A percentile compares a stretch with the other conserved stretches of the same genome.
Evolutionary conservation across 1,140 invertebrate species (phyloP).

Genomic region (Steinernema khuongi): DNA sequence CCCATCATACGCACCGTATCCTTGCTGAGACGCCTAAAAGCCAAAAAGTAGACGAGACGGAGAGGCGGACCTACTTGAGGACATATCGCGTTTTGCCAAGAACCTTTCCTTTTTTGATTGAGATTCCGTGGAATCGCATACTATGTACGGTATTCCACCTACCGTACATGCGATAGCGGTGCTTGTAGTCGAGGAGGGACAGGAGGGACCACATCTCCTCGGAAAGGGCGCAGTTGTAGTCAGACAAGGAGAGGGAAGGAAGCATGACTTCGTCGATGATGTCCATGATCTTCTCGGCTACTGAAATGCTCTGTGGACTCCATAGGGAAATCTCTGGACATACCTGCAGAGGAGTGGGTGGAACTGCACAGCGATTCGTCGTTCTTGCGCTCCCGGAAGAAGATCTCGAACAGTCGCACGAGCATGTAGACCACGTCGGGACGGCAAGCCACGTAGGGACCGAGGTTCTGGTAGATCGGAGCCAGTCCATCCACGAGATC

Average conservation of each 20-base stretch:
- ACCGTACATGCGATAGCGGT: conserved; percentile 81
- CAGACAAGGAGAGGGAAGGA: conserved; percentile 81
- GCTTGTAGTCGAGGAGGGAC: conserved; percentile 84
- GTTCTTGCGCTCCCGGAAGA: conserved; percentile 63
- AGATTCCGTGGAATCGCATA: conserved; percentile 72
- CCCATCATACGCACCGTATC: conserved; percentile 96
- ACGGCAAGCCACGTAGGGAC: conserved; percentile 79
- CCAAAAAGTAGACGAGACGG: conserved; percentile 29
- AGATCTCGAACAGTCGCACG: conserved; percentile 72
- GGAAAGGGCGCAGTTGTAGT: conserved; percentile 87
- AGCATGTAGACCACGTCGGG: conserved; percentile 70
- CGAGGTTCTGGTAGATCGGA: conserved; percentile 79
- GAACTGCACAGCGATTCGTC: background rate
- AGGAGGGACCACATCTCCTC: conserved; percentile 90
- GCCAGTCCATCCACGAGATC: conserved; percentile 74
- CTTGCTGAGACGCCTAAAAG: conserved; percentile 76
- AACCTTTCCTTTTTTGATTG: conserved; percentile 75
- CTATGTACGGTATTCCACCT: conserved; percentile 88
- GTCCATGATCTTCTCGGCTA: conserved; percentile 66
- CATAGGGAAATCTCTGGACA: background rate
- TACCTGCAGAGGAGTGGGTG: conserved; percentile 5
- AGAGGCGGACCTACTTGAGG: conserved; percentile 71
- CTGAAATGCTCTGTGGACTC: conserved; percentile 27
- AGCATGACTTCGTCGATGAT: conserved; percentile 79
- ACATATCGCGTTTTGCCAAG: conserved; percentile 88